phyloP scores from a whole-genome alignment of 2,888 invertebrate genomes.

The Junonia oenone region DNA sequence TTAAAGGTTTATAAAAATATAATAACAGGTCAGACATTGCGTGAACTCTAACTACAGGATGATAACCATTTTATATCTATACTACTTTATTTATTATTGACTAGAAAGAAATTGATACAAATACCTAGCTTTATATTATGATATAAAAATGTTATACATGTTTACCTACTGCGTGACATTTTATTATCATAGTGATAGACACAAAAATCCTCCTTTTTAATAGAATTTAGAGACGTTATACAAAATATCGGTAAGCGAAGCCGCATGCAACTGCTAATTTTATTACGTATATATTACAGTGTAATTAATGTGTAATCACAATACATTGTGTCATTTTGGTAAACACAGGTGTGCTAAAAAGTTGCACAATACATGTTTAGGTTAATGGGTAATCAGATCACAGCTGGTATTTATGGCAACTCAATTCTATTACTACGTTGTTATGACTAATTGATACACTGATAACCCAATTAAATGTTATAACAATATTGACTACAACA shows the following conservation, averaged over 20 bases:
- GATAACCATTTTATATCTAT: too few relatives aligned
- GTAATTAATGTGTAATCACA: background rate
- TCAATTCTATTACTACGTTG: slow-evolving; percentile 33
- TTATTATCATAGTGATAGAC: too few relatives aligned
- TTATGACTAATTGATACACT: slow-evolving; percentile 45
- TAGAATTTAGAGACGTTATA: too few relatives aligned
- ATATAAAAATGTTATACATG: too few relatives aligned
- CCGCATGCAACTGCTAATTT: background rate
- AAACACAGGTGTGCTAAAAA: slow-evolving; percentile 5
- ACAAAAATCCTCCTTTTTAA: too few relatives aligned
- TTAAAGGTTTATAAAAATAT: slow-evolving; percentile 14
- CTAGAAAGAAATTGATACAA: too few relatives aligned
- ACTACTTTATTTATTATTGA: too few relatives aligned
- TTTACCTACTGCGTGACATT: too few relatives aligned
- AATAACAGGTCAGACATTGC: slow-evolving; percentile 15
- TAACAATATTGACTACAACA: slow-evolving; percentile 7
- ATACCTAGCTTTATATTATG: too few relatives aligned
- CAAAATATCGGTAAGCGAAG: too few relatives aligned
- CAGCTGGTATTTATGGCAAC: slow-evolving; percentile 25
- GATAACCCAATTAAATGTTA: slow-evolving; percentile 38
- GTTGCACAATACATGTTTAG: slow-evolving; percentile 6
- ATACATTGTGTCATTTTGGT: background rate
- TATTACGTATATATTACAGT: background rate
- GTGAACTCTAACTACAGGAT: slow-evolving; percentile 11
- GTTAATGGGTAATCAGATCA: slow-evolving; percentile 29